Base-by-base conservation (phyloP, 2,888 invertebrate genomes). In the Polydrusus cervinus region DNA sequence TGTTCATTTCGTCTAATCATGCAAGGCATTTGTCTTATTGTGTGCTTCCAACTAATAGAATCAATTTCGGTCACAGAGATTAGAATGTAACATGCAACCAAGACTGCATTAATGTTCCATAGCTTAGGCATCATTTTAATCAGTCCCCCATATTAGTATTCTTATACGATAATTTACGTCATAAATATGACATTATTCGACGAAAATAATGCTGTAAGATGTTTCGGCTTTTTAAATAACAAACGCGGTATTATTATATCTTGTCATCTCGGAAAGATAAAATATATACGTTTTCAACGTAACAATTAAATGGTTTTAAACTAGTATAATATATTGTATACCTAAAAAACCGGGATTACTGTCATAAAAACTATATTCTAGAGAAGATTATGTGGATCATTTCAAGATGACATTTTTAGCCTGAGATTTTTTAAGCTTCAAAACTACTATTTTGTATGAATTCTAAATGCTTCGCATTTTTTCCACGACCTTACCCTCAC, bases 161-260 rank as follows among this genome's bases (percentile, higher is more conserved):
- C 51, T 71, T 47, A 25, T 60, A 57, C 38, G 20, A 55, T 71
- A 71, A 71, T 57, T 71, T 71, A 71, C 49, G 57, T 51, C 47
- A 64, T 66, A 75, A 75, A 70, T 75, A 71, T 71, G 67, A 71
- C 62, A 47, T 75, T 61, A 67, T 71, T 66, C 60, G 51, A 34
- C 25, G 71, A 72, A 67, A 76, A 76, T 71, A 71, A 76, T 68
- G 60, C 64, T 72, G 47, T 69, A 72, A 72, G 72, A 61, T 51
- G 68, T 68, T 75, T 75, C 75, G 75, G 75, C 68, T 71, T 71
- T 62, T 68, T 64, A 64, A 72, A 67, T 67, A 67, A 71, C 75
- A 76, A 72, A 76, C 71, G 75, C 72, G 66, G 53, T 71, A 69
- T 69, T 73, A 76, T 77, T 77, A 77, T 75, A 75, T 77, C 75